Evolutionary conservation across 2,113 vertebrate species (phyloP).

Genomic region (Sisor rabdophorus): DNA sequence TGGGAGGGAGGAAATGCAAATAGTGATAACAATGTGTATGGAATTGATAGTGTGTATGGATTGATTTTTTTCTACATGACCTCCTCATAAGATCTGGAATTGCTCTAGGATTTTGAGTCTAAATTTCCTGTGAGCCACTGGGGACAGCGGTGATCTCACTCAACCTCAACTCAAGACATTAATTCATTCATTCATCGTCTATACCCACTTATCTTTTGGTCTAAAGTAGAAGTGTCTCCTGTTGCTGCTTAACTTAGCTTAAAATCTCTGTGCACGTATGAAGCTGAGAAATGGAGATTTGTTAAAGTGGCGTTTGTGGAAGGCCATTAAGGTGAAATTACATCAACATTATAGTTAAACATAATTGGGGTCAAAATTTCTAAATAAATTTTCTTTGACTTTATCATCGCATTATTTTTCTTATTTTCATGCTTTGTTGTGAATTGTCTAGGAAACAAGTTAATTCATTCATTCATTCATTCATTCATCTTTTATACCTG

Average conservation of each 20-base stretch:
- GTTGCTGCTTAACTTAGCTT: background rate
- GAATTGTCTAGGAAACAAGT: background rate
- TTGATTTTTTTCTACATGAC: too few relatives aligned
- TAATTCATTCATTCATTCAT: too few relatives aligned
- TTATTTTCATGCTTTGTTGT: background rate
- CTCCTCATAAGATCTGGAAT: conserved; percentile 58
- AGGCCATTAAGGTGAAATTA: background rate
- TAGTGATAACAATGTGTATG: conserved; percentile 5
- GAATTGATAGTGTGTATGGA: too few relatives aligned
- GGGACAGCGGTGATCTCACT: conserved; percentile 45
- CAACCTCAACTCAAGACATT: too few relatives aligned
- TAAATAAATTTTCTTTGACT: background rate
- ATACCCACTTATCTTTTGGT: background rate
- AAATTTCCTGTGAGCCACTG: conserved; percentile 35
- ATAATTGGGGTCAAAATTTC: background rate
- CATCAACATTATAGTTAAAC: background rate
- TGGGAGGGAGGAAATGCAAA: too few relatives aligned
- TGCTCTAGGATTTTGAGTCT: conserved; percentile 67
- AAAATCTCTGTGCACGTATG: background rate
- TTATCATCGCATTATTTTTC: too few relatives aligned
- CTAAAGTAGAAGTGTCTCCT: background rate
- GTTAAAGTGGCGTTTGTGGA: background rate
- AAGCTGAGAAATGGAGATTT: background rate
- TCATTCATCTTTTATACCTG: too few relatives aligned
- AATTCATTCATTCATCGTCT: background rate